Percentiles rank a stretch among this genome's conserved stretches.
Evolutionary conservation across 1,140 invertebrate genomes (phyloP).

Genomic region (Pantala flavescens): DNA sequence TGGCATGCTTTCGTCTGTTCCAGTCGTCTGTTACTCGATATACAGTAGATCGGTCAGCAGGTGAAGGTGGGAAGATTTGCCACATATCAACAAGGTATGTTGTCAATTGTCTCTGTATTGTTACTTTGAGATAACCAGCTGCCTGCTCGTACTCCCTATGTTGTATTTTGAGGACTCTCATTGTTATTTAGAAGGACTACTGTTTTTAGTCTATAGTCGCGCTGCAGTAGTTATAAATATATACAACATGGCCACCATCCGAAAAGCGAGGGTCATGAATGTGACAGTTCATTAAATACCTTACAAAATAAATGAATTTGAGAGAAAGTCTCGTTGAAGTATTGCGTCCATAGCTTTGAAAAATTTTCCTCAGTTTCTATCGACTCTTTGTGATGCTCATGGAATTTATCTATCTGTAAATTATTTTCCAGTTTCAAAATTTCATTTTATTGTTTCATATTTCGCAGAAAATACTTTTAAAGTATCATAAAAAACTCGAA

Average conservation of each 20-base stretch:
- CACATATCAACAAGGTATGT: background rate
- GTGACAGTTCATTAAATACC: background rate
- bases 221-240: conserved; percentile 10
- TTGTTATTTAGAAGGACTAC: background rate
- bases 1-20: conserved; percentile 7
- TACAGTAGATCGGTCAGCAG: background rate
- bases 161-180: background rate
- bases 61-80: background rate
- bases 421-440: no score
- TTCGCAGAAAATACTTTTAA: no score
- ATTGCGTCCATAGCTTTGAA: no score
- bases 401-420: no score
- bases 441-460: no score
- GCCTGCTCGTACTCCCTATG: background rate
- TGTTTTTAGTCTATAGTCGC: background rate
- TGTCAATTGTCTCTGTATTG: background rate
- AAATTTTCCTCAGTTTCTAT: no score
- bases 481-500: no score
- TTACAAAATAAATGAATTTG: no score
- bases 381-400: no score
- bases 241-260: conserved; percentile 8
- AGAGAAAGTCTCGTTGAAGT: no score
- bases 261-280: conserved; percentile 8
- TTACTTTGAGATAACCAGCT: background rate
- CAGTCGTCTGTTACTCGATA: background rate